Percentiles rank a stretch among this genome's conserved stretches.
phyloP scores from a whole-genome alignment of 64 coral and sea anemone genomes.

The Stichodactyla helianthus region DNA sequence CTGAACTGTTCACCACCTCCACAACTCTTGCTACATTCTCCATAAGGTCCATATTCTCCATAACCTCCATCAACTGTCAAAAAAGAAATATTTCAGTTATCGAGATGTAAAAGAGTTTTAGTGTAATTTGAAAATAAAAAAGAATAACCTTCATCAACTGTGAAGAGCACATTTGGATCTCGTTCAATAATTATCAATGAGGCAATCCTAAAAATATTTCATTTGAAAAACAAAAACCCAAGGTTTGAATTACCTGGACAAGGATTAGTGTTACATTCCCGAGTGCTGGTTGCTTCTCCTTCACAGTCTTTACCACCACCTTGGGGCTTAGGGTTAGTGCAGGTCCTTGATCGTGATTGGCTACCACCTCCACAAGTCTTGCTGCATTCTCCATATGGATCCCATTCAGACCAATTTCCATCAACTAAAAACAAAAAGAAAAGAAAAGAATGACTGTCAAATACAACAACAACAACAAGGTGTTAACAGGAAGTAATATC shows the following conservation, averaged over 20 bases:
- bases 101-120: too few relatives aligned
- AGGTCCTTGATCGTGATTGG: conserved; percentile 15
- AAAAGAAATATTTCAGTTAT: too few relatives aligned
- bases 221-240: neutral
- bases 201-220: too few relatives aligned
- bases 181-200: too few relatives aligned
- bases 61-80: conserved; percentile 29
- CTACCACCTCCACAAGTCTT: conserved; percentile 23
- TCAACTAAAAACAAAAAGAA: conserved; percentile 29
- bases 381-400: conserved; percentile 10
- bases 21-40: conserved; percentile 25
- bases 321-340: conserved; percentile 38
- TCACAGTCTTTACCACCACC: conserved; percentile 37
- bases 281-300: neutral
- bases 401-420: conserved; percentile 46
- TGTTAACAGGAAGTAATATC: neutral
- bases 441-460: neutral
- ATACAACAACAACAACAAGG: neutral
- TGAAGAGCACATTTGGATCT: too few relatives aligned
- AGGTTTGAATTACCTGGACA: conserved; percentile 42
- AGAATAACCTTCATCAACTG: too few relatives aligned
- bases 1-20: conserved; percentile 20
- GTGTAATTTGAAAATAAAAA: too few relatives aligned
- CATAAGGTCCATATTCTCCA: conserved; percentile 15
- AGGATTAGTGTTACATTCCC: neutral